Evolutionary conservation across 2,113 vertebrate genomes (phyloP).

Genomic region (Rafetus swinhoei): DNA sequence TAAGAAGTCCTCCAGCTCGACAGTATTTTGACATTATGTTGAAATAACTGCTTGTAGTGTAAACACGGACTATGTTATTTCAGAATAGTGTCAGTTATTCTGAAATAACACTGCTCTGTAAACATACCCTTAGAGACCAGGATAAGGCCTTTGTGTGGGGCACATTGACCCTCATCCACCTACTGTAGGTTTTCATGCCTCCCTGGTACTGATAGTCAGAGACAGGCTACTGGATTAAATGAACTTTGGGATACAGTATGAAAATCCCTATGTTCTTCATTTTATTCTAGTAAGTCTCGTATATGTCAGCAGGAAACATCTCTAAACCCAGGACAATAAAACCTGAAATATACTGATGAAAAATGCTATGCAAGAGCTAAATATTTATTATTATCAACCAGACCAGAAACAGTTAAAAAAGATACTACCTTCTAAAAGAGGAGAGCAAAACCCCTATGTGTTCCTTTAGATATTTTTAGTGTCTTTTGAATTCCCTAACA

Average conservation of each 20-base stretch:
- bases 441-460: fast-evolving
- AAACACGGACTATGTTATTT: too few species aligned
- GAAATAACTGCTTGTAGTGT: too few species aligned
- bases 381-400: background rate
- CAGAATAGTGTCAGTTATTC: too few species aligned
- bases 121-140: background rate
- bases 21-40: too few species aligned
- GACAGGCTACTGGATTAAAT: conserved; percentile 41
- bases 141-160: background rate
- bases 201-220: background rate
- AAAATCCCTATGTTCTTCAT: background rate
- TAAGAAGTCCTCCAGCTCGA: too few species aligned
- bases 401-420: background rate
- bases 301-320: conserved; percentile 63
- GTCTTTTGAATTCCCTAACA: background rate
- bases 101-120: too few species aligned
- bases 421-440: background rate
- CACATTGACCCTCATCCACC: background rate
- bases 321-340: conserved; percentile 53
- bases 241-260: conserved; percentile 52
- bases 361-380: background rate
- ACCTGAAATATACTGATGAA: conserved; percentile 16
- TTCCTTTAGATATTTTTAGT: background rate
- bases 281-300: conserved; percentile 47
- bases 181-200: background rate